Conservation (phyloP, 2,113 vertebrate genomes). For the Rana temporaria region DNA sequence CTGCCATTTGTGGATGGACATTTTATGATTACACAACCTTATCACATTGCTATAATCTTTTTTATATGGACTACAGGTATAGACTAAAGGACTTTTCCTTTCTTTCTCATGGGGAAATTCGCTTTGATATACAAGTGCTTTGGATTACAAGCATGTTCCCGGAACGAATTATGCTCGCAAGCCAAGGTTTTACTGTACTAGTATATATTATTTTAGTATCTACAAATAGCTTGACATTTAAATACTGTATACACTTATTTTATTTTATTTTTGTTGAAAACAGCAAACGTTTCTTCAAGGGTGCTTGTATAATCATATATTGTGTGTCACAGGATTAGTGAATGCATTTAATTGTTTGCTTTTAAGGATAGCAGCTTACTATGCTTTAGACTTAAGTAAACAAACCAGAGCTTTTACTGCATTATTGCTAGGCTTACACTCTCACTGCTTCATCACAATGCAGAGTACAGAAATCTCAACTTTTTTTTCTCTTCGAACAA, state of each 20-base stretch:
- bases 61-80: too few species aligned
- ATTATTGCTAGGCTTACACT: constrained; percentile 48
- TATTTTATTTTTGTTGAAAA: constrained; percentile 42
- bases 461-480: constrained; percentile 14
- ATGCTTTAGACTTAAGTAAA: constrained; percentile 69
- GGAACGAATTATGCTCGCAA: too few species aligned
- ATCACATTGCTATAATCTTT: too few species aligned
- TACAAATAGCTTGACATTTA: background rate
- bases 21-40: too few species aligned
- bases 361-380: constrained; percentile 68
- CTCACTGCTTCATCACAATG: constrained; percentile 47
- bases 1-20: too few species aligned
- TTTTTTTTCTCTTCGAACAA: constrained; percentile 32
- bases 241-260: constrained; percentile 8
- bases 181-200: too few species aligned
- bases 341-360: constrained; percentile 69
- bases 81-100: too few species aligned
- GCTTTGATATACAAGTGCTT: too few species aligned
- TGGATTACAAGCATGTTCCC: too few species aligned
- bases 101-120: too few species aligned
- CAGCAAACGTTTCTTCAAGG: constrained; percentile 61
- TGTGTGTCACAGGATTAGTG: constrained; percentile 60
- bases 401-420: constrained; percentile 51
- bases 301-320: constrained; percentile 65
- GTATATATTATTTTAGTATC: background rate